Conservation (phyloP, 2,797 vertebrate species). For the Moxostoma hubbsi region DNA sequence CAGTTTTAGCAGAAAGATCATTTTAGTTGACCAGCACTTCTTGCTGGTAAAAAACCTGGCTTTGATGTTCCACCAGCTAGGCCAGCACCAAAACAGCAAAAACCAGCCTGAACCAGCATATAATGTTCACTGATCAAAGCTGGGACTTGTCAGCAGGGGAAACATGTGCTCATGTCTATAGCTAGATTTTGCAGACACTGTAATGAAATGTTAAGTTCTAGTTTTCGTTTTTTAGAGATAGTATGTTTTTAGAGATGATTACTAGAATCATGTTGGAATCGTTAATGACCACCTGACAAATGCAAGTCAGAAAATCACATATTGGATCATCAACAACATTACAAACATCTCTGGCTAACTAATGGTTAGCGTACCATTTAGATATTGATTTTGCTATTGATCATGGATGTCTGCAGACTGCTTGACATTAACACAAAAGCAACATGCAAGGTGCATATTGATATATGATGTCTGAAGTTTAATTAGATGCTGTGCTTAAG, state of each 20-base stretch:
- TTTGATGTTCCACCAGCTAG: too few species aligned
- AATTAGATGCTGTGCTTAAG: slow-evolving; percentile 1
- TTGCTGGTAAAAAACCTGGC: too few species aligned
- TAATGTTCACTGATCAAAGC: too few species aligned
- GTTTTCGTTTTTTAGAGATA: neutral
- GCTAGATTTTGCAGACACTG: neutral
- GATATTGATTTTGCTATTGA: slow-evolving; percentile 44
- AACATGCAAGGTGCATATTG: slow-evolving; percentile 40
- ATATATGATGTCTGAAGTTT: slow-evolving; percentile 40
- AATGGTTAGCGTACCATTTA: slow-evolving; percentile 44
- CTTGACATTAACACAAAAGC: slow-evolving; percentile 48
- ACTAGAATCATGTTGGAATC: slow-evolving; percentile 19
- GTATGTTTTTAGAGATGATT: neutral
- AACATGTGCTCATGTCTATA: neutral
- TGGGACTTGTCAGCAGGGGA: too few species aligned
- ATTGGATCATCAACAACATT: slow-evolving; percentile 35
- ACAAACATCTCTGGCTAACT: slow-evolving; percentile 35
- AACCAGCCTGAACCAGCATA: too few species aligned
- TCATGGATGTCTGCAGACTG: slow-evolving; percentile 40
- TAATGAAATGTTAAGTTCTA: neutral
- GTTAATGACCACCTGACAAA: slow-evolving; percentile 21
- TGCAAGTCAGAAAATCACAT: slow-evolving; percentile 34
- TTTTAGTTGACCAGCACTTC: too few species aligned
- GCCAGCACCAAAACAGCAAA: too few species aligned
- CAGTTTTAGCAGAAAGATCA: too few species aligned